Base-by-base conservation (phyloP, 2,888 invertebrate species). In the Acronicta psi region DNA sequence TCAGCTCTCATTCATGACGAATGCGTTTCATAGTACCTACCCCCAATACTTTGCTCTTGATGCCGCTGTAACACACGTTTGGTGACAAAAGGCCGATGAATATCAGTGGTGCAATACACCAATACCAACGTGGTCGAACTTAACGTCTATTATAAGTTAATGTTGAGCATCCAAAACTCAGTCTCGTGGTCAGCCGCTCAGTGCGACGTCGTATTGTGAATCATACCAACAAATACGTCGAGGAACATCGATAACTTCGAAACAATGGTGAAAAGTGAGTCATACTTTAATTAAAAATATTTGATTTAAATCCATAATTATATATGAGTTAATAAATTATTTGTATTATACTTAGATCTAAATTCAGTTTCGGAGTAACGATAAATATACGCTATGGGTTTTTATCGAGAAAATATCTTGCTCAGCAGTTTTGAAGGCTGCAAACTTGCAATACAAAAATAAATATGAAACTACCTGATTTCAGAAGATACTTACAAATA, bases 181-280 rank as follows among this genome's bases (percentile, higher is more conserved):
- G 75, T 75, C 41, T 41, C 42, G 66, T 59, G 56, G 44, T 45
- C 38, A 57, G 18, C 13, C 57, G 61, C 75, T 46, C 31, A 18
- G 57, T 8, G 67, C 43, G 20, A 61, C 44, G 74, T 77, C 67
- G 74, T 70, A 37, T 52, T 44, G 66, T 63, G 60, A 57, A 60
- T 56, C 36, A 34, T 38, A 36, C 7, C 40, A 17, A 40, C 38
- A 4, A 50, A 37, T 46, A 31, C 63, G 69, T 75, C 69, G 10
- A 58, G 42, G 38, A 29, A 41, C n/a, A 60, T 60, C 51, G 51
- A 54, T 55, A 40, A 46, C 3, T 49, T 40, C 34, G 11, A 34
- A 59, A 73, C 54, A 31, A 82, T 82, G 82, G 81, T 50, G 1
- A 82, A 82, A 78, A 51, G 83, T 83, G 50, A 81, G 82, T 79